A percentile compares a stretch with the other conserved stretches of the same genome.
These are phyloP conservation scores for Gracilinanus agilis DNA, from an alignment of 2,113 vertebrate genomes.

Conservation along the genomic window DNA sequence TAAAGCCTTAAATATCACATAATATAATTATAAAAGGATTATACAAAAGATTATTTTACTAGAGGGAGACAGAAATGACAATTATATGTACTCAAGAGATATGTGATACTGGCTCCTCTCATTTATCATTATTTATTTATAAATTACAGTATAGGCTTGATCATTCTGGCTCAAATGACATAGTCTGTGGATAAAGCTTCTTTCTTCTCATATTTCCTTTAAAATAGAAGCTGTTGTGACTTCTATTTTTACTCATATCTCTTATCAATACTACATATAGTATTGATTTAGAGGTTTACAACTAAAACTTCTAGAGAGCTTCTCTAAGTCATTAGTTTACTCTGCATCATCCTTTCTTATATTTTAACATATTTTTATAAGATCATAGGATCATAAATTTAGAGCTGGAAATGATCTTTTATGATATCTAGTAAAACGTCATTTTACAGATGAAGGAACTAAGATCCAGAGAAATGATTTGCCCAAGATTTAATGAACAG, in stretches of 20 bases:
- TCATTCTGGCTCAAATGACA: neutral
- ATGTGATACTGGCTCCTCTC: too few species aligned
- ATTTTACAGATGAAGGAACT: neutral
- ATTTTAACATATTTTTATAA: too few species aligned
- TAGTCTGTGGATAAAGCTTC: neutral
- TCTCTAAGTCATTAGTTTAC: neutral
- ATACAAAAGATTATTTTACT: neutral
- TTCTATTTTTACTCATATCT: neutral
- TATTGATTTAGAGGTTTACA: neutral
- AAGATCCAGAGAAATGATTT: neutral
- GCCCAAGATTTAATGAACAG: neutral
- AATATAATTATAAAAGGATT: neutral
- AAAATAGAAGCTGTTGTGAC: neutral
- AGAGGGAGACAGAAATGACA: fast-evolving
- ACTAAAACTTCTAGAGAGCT: neutral
- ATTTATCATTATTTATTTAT: neutral
- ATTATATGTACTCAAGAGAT: fast-evolving
- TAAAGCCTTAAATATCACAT: neutral
- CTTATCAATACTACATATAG: fast-evolving
- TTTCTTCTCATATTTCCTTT: neutral
- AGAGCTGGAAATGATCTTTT: neutral
- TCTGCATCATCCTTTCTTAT: neutral
- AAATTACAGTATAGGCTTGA: too few species aligned
- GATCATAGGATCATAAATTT: neutral
- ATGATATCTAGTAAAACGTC: neutral